A percentile compares a stretch with the other conserved stretches of the same genome.
These are phyloP conservation scores for Pseudomyrmex gracilis DNA, from an alignment of 1,140 invertebrate species.

Conservation along the genomic window DNA sequence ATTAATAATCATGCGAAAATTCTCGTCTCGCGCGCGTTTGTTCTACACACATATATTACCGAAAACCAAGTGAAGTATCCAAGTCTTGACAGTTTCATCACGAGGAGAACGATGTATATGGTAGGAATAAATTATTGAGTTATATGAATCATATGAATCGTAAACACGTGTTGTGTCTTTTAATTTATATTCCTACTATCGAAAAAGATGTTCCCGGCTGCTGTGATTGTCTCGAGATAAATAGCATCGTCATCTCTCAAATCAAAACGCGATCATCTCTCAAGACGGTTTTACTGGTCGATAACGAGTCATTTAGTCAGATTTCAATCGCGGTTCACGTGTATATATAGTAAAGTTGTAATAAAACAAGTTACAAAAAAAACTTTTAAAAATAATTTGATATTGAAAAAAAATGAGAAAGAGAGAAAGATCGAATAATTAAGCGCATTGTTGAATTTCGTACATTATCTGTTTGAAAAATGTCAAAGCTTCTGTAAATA, in stretches of 20 bases:
- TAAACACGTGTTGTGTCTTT: not conserved
- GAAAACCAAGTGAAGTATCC: not conserved
- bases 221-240: conserved; percentile 9
- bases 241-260: not conserved
- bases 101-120: conserved; percentile 25
- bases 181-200: conserved; percentile 36
- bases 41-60: not conserved
- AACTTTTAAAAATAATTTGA: too few relatives aligned
- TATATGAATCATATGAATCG: conserved; percentile 11
- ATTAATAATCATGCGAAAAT: conserved; percentile 11
- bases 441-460: too few relatives aligned
- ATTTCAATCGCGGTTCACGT: not conserved
- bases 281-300: not conserved
- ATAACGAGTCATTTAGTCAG: conserved; percentile 22
- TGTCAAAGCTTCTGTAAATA: not conserved
- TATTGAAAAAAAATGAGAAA: too few relatives aligned
- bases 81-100: not conserved
- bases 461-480: too few relatives aligned
- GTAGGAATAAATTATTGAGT: conserved; percentile 57
- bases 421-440: too few relatives aligned
- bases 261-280: conserved; percentile 6
- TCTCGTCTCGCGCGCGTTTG: not conserved
- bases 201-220: not conserved
- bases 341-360: not conserved
- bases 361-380: too few relatives aligned